Conservation (phyloP, 1,140 invertebrate species). For the Heliothis virescens region DNA sequence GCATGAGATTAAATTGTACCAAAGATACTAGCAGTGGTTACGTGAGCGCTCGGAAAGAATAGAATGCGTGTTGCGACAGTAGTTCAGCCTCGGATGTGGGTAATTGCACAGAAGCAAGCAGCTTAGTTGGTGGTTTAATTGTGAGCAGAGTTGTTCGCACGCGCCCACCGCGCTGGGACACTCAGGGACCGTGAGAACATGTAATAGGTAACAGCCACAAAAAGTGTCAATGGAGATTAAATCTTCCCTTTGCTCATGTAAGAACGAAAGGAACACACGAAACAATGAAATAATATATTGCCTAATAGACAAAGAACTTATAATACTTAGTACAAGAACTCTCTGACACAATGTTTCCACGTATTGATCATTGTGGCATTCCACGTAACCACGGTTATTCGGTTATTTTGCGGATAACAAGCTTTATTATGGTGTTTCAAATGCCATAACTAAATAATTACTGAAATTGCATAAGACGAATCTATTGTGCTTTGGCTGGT, state of each 20-base stretch:
- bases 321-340: slow-evolving; percentile 33
- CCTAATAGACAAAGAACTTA: slow-evolving; percentile 32
- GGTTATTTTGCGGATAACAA: slow-evolving; percentile 32
- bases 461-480: slow-evolving; percentile 21
- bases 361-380: slow-evolving; percentile 45
- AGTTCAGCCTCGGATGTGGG: slow-evolving; percentile 67
- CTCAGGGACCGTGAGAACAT: slow-evolving; percentile 56
- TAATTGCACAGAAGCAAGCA: slow-evolving; percentile 62
- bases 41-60: slow-evolving; percentile 71
- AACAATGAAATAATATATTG: slow-evolving; percentile 51
- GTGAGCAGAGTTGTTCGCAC: slow-evolving; percentile 62
- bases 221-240: slow-evolving; percentile 62
- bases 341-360: slow-evolving; percentile 27
- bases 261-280: slow-evolving; percentile 56
- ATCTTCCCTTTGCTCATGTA: slow-evolving; percentile 59
- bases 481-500: neutral
- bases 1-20: slow-evolving; percentile 45
- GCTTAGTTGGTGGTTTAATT: slow-evolving; percentile 57
- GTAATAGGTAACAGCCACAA: slow-evolving; percentile 54
- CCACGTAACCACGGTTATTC: slow-evolving; percentile 30
- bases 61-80: slow-evolving; percentile 73
- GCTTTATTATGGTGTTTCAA: slow-evolving; percentile 31
- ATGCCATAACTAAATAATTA: slow-evolving; percentile 40
- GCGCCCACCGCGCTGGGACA: slow-evolving; percentile 56
- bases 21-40: slow-evolving; percentile 61